These are phyloP conservation scores for Phalacrocorax aristotelis DNA, from an alignment of 2,113 vertebrate species.

Conservation along the genomic window DNA sequence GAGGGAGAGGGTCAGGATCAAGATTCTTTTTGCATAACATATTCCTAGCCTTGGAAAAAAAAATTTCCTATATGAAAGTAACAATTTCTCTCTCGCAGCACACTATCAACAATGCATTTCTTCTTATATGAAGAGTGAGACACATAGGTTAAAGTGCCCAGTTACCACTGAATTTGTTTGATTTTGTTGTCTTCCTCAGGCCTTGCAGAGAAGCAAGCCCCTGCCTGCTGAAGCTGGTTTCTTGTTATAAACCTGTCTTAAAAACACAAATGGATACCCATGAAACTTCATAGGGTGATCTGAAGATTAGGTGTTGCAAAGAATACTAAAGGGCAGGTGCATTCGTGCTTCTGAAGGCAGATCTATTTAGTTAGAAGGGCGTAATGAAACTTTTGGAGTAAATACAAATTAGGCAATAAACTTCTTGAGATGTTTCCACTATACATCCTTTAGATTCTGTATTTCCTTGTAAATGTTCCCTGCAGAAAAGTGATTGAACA, in stretches of 20 bases:
- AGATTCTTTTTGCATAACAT: background rate
- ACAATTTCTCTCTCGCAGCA: background rate
- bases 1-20: background rate
- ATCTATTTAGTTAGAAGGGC: background rate
- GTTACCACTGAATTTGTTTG: background rate
- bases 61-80: background rate
- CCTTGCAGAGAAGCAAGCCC: background rate
- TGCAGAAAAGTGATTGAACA: background rate
- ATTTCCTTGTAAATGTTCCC: background rate
- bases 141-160: background rate
- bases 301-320: background rate
- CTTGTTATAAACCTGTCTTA: background rate
- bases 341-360: background rate
- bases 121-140: background rate
- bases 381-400: background rate
- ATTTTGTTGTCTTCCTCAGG: background rate
- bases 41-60: background rate
- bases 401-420: background rate
- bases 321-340: background rate
- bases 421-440: background rate
- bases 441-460: background rate
- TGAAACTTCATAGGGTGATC: background rate
- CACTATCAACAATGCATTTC: background rate
- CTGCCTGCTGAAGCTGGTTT: background rate
- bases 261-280: background rate